Evolutionary conservation across 2,888 invertebrate species (phyloP).

Genomic region (Geophilus truncorum): DNA sequence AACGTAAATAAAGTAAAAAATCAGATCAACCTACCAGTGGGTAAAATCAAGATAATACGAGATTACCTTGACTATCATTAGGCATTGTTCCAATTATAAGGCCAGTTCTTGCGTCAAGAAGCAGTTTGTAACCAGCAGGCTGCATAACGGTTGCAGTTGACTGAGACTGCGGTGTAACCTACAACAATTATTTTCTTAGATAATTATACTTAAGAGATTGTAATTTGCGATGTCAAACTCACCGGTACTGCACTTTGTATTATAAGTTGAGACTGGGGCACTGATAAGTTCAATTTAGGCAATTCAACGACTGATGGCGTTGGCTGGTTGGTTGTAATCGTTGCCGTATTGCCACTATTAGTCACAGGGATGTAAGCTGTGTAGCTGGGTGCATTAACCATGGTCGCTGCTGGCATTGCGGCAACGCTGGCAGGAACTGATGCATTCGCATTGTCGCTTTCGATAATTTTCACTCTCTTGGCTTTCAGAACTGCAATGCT

Average conservation of each 20-base stretch:
- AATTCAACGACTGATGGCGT: not conserved
- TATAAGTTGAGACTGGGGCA: not conserved
- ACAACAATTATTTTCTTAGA: not conserved
- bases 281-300: not conserved
- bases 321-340: not conserved
- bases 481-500: not conserved
- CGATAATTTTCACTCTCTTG: not conserved
- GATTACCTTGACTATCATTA: conserved; percentile 1
- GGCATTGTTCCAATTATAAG: conserved; percentile 27
- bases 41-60: too few relatives aligned
- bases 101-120: conserved; percentile 17
- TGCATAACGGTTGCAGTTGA: not conserved
- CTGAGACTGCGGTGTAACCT: not conserved
- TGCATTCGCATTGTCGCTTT: not conserved
- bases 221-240: not conserved
- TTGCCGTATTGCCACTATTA: not conserved
- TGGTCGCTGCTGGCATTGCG: not conserved
- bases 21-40: too few relatives aligned
- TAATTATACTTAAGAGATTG: not conserved
- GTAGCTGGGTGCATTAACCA: not conserved
- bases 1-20: not conserved
- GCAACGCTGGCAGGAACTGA: not conserved
- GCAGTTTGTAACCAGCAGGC: conserved; percentile 1
- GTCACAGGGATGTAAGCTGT: not conserved
- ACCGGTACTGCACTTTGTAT: not conserved